Conservation (phyloP, 30 jellyfish, hydroid and myxozoan genomes). For the Aurelia aurita region DNA sequence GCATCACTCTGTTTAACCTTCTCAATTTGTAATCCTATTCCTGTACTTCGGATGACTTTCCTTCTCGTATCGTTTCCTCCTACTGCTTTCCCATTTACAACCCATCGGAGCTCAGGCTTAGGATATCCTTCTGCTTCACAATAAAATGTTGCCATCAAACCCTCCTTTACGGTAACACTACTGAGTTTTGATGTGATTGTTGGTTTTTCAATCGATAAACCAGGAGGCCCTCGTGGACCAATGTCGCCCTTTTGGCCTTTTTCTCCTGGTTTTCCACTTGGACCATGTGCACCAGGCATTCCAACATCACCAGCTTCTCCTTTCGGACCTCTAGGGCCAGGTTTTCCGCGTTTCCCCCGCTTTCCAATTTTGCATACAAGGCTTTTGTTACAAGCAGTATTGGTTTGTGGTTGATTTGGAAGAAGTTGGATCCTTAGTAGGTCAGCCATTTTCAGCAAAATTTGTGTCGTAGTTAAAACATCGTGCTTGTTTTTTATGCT, state of each 20-base stretch:
- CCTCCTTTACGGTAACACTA: constrained; percentile 33
- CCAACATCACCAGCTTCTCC: constrained; percentile 29
- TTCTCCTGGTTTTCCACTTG: neutral
- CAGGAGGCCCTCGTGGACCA: constrained; percentile 72
- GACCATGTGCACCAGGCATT: neutral
- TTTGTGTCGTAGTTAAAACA: no score
- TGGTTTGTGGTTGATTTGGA: no score
- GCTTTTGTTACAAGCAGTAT: neutral
- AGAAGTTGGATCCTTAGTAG: no score
- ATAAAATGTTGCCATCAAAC: constrained; percentile 22
- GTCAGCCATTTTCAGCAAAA: no score
- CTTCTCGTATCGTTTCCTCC: neutral
- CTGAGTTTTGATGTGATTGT: constrained; percentile 13
- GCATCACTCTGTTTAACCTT: constrained; percentile 17
- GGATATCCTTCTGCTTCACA: constrained; percentile 60
- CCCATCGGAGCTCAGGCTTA: constrained; percentile 41
- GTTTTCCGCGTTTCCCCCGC: constrained; percentile 30
- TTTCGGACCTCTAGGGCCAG: constrained; percentile 41
- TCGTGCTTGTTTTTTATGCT: no score
- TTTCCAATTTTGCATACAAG: constrained; percentile 1
- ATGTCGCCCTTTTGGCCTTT: constrained; percentile 55
- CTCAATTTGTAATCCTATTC: constrained; percentile 13
- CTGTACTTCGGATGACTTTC: neutral
- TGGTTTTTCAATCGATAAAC: constrained; percentile 50
- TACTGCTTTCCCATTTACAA: constrained; percentile 13